Base-by-base conservation (phyloP, 2,113 vertebrate species). In the Empidonax traillii region DNA sequence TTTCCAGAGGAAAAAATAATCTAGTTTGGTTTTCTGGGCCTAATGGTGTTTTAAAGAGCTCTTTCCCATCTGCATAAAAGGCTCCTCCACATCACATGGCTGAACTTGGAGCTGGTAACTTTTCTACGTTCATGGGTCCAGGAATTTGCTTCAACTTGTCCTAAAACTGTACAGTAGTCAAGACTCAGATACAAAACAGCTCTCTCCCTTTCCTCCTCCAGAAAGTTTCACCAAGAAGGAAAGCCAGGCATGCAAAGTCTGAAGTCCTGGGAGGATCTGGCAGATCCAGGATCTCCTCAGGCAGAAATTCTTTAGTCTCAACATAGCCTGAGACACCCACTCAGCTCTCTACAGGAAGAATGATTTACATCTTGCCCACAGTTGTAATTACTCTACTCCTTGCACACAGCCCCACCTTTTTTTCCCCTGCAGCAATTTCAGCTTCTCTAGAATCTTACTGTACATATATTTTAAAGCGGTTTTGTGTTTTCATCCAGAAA, bases 171-270 rank as follows among this genome's bases (percentile, higher is more conserved):
- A 28, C 59, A 72, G 30, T 87, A 39, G 24, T 62, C 37, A 87
- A 85, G 68, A 85, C 16, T 7, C 47, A 52, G 14, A 35, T 2
- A 39, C 0, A 1, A n/a, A 69, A 77, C 2, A 1, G 12, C 27
- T 80, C 7, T 53, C 22, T 75, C 33, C 71, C 33, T 56, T 61
- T 37, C 28, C 30, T 55, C 14, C 23, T 59, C 25, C 37, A 43
- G 30, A 79, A 79, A 31, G 15, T 49, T 43, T 74, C 22, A 63
- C 28, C 31, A 66, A 8, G 31, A 95, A 74, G 25, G 11, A 84
- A 92, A 77, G 31, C 2, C 35, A 86, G 23, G 23, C 17, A 58
- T 14, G 21, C 13, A 68, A 82, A 65, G 12, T 30, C 28, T 22
- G 12, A 30, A 61, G 52, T 66, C 25, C 41, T 61, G 28, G 15